Base-by-base conservation (phyloP, 2,113 vertebrate species). In the Antidorcas marsupialis region DNA sequence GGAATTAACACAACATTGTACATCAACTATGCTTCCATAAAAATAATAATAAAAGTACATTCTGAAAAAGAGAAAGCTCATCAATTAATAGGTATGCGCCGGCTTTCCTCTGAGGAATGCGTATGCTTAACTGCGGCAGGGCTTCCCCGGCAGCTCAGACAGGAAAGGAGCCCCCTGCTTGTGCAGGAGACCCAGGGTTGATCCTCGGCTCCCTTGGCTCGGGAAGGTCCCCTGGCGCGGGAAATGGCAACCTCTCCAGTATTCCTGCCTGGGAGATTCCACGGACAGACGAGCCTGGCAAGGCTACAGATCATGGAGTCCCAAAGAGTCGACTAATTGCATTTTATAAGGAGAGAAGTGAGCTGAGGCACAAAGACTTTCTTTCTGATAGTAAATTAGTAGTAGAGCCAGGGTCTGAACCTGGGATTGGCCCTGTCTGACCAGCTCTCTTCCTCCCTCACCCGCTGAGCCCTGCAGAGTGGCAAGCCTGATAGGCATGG, bases 401-500 rank as follows among this genome's bases (percentile, higher is more conserved):
- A 36, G 55, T 0, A 0, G n/a, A 36, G 11, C 50, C 16, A 7
- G 30, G 13, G 53, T n/a, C 12, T 25, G 23, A n/a, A 25, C 25
- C 78, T 2, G 19, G 45, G 50, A 21, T 0, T 19, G 33, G 5
- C 9, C 12, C 62, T 47, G 30, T 2, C 62, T 27, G 2, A 16
- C 0, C 0, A 7, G 9, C 5, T 30, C 25, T 25, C 28, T 19
- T 28, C 4, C 25, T 1, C 0, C 6, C 57, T 14, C n/a, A 3
- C 2, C 14, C 0, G 6, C 13, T 7, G 3, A 7, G 9, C 71
- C 2, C 3, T 7, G 28, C 53, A 11, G 36, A 14, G 9, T 5
- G 33, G 12, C 23, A 14, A 10, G 15, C 5, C 13, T 2, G 2
- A 1, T 0, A 7, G 2, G 14, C 4, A 2, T 0, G 13, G n/a